A percentile compares a stretch with the other conserved stretches of the same genome.
These are phyloP conservation scores for Petrocephalus sullivani DNA, from an alignment of 2,797 vertebrate species.

Conservation along the genomic window DNA sequence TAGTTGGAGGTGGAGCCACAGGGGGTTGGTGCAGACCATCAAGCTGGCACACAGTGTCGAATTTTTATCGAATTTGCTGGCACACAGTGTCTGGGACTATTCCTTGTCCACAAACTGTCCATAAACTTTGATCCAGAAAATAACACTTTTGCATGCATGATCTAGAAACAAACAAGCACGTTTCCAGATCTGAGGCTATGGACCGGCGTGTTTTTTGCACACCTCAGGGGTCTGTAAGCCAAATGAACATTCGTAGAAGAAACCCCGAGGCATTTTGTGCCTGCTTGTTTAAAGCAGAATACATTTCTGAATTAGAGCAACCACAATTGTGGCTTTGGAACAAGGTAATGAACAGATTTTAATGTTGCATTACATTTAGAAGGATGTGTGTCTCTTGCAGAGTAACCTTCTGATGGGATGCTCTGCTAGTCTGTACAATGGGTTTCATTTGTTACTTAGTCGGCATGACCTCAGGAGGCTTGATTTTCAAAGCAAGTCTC, in stretches of 20 bases:
- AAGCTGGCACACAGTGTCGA: no score
- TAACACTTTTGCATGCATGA: not conserved
- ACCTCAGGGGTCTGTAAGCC: not conserved
- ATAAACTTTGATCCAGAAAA: not conserved
- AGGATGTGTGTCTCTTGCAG: no score
- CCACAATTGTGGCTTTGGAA: not conserved
- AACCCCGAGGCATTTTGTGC: not conserved
- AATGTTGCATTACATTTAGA: not conserved
- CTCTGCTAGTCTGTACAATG: conserved; percentile 13
- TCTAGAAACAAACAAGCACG: not conserved
- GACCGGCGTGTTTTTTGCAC: not conserved
- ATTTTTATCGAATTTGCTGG: no score
- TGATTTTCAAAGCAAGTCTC: not conserved
- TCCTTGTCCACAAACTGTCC: not conserved
- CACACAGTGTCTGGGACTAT: not conserved
- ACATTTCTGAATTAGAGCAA: not conserved
- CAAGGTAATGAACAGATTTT: not conserved
- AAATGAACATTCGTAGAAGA: not conserved
- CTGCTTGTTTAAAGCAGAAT: not conserved
- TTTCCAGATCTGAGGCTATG: not conserved
- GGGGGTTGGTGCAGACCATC: no score
- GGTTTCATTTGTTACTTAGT: not conserved
- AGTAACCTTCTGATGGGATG: not conserved
- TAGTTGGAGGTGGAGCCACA: no score
- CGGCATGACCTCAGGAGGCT: not conserved